A percentile compares a stretch with the other conserved stretches of the same genome.
Evolutionary conservation across 2,888 invertebrate species (phyloP).

Genomic region (Epirrita christyi): DNA sequence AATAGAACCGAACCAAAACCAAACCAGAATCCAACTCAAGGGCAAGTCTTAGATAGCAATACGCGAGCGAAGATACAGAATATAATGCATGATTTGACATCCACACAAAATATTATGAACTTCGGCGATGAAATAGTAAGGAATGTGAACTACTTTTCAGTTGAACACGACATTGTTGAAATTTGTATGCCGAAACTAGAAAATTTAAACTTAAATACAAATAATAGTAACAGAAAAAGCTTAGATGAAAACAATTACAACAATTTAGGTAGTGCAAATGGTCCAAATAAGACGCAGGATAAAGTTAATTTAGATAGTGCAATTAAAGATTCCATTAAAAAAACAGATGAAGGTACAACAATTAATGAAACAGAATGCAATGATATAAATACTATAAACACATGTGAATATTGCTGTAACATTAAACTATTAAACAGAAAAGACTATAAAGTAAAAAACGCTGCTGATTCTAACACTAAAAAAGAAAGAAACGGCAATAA

Average conservation of each 20-base stretch:
- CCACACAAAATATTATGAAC: conserved; percentile 50
- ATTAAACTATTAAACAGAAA: conserved; percentile 39
- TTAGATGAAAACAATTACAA: background rate
- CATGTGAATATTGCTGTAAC: conserved; percentile 63
- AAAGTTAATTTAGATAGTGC: conserved; percentile 9
- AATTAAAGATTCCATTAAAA: conserved; percentile 6
- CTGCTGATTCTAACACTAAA: conserved; percentile 46
- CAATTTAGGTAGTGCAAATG: conserved; percentile 7
- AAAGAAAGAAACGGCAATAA: conserved; percentile 25
- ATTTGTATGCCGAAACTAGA: background rate
- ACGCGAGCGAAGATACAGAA: conserved; percentile 51
- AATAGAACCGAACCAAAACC: conserved; percentile 8
- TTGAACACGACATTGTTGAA: conserved; percentile 54
- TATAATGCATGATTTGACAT: conserved; percentile 69
- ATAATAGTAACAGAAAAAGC: conserved; percentile 1
- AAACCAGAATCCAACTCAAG: conserved; percentile 44
- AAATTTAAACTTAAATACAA: conserved; percentile 5
- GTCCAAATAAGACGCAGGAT: background rate
- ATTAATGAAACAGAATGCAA: conserved; percentile 9
- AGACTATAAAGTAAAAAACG: conserved; percentile 55
- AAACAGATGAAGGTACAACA: background rate
- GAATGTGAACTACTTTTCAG: conserved; percentile 68
- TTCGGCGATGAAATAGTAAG: conserved; percentile 56
- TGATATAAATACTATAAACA: conserved; percentile 33
- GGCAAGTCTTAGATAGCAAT: conserved; percentile 30